Evolutionary conservation across 1,140 invertebrate species (phyloP), one percentile per base, ranked within the genome.

Genomic region (Lepidurus couesii): DNA sequence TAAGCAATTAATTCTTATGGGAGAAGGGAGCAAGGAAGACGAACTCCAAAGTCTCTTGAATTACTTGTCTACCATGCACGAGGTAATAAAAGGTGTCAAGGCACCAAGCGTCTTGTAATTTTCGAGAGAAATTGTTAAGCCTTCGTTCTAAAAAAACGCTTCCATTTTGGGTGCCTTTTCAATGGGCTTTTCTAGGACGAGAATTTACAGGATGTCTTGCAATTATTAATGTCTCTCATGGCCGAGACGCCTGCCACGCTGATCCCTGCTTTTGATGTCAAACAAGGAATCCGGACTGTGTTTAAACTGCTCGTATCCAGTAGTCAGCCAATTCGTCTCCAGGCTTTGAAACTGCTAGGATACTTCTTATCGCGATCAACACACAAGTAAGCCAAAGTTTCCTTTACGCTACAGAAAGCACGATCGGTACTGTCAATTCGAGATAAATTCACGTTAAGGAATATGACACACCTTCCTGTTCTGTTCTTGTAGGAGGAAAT

Each of bases 11-110:
- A 97, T 98, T 80, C 92, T 98, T 90, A 96, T 98, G 83, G 96
- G 96, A 45, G 95, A 95, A 84, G 97, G 97, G 11, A 94, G 98
- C 43, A 96, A 98, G 85, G 97, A 99, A 82, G 98, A 99, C 85
- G 98, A 99, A 86, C 88, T 99, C 34, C 97, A 99, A 86, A 96
- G 95, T 80, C 95, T 99, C 83, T 89, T 99, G 8, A 99, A 99
- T 87, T 99, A 98, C 85, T 87, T 99, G 78, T 96, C 96, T 44
- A 98, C 96, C 75, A 94, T 98, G 86, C 93, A 98, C 85, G 96
- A 98, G 90, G 94, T 95, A 86, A 83, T 1, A 9, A 7, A 16
- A 65, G 53, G 16, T 9, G 16, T 7, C 8, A 21, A 65, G 53
- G 5, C 6, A 21, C 16, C 53, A 65, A 34, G 34, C 34, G 34